Base-by-base conservation (phyloP, 2,888 invertebrate species). In the Drosophila birchii region DNA sequence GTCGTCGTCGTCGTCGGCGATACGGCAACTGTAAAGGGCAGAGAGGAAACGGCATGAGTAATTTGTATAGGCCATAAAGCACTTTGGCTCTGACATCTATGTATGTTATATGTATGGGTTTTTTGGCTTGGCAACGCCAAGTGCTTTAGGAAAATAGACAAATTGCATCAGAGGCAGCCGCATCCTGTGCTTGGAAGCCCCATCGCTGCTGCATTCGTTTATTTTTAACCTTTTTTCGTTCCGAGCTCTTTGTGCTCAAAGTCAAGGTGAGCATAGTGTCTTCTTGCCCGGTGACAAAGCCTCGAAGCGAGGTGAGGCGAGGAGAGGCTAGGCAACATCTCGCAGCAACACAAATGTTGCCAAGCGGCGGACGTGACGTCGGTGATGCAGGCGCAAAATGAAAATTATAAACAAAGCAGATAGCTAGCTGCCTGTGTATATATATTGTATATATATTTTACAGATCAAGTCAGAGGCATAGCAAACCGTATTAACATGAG, bases 21-120 rank as follows among this genome's bases (percentile, higher is more conserved):
- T 61, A 49, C 61, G 71, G 66, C 70, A 81, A 61, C 81, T 87
- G 81, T 62, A 87, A 81, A 78, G 69, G 77, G 54, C 34, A 87
- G 71, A 49, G 68, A 61, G 79, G 47, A 59, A 60, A 61, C 20
- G 47, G 53, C 67, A 51, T 61, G 71, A 86, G 62, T 66, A 36
- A 66, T 82, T 57, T 60, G 64, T 56, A 49, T 58, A 51, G 43
- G 64, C 64, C 66, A 64, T 66, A 63, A 36, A 43, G 26, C 57
- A 63, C 63, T 43, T 51, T 58, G 49, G 32, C 32, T 45, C 56
- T 53, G 60, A 59, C 55, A 51, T 60, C 49, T 69, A n/a, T 20
- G 51, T 26, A 26, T 20, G 34, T 12, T 32, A 18, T 3, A 18
- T 18, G 4, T 43, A 8, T 44, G 2, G 14, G 23, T 16, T 32